Base-by-base conservation (phyloP, 2,888 invertebrate genomes). In the Scrobipalpa costella region DNA sequence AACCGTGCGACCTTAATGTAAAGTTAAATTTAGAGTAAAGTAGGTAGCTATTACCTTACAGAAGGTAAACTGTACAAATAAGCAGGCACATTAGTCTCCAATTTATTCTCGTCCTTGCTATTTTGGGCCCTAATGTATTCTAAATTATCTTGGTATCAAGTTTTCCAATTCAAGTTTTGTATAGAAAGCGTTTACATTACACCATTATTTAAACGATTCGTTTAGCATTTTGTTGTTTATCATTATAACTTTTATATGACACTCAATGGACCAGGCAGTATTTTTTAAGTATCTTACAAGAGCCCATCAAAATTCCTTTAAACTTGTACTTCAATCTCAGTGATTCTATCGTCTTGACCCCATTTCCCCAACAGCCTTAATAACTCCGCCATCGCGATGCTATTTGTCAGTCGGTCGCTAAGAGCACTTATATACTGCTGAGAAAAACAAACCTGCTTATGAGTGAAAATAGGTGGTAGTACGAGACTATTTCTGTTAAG, bases 331-430 rank as follows among this genome's bases (percentile, higher is more conserved):
- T 15, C 44, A 15, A 15, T n/a, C 44, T 44, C 40, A 40, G 40
- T 40, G 40, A n/a, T 44, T 44, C 44, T n/a, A 40, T 40, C 1
- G 40, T 40, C 13, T 3, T 5, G 44, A 15, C 44, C n/a, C 5
- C 44, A 44, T 15, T 44, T n/a, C n/a, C 7, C 50, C 19, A 13
- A 13, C 13, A 68, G 70, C 70, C 67, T 68, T 71, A 62, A 73
- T 74, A 75, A 73, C 75, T 70, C 73, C 5, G 27, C 27, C 27
- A 27, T 27, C n/a, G n/a, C n/a, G n/a, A n/a, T 40, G 69, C 72
- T 74, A 78, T 80, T 78, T 74, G 78, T 78, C 78, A 77, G 64
- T 76, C 78, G 73, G 69, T 61, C 65, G 64, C 21, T 52, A 52
- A 52, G 13, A 52, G 50, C 27, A 13, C 8, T 21, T 50, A 21